phyloP scores from a whole-genome alignment of 1,140 invertebrate species.

The Mizuhopecten yessoensis region DNA sequence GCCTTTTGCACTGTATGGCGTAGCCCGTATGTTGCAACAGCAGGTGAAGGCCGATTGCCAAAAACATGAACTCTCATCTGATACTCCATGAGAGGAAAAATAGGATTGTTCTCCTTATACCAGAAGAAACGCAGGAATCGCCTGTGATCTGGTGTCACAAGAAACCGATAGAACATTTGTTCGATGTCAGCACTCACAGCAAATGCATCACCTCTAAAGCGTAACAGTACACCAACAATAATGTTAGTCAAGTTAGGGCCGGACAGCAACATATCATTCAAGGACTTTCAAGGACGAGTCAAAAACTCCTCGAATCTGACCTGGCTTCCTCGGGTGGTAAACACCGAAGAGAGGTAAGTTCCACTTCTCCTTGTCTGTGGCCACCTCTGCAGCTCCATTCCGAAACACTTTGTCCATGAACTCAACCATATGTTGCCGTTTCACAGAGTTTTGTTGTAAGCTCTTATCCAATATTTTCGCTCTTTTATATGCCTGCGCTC shows the following conservation, averaged over 20 bases:
- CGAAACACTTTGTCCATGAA: slow-evolving; percentile 22
- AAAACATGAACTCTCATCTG: slow-evolving; percentile 63
- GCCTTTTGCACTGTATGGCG: slow-evolving; percentile 42
- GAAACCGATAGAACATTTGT: too few relatives aligned
- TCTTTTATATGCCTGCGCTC: slow-evolving; percentile 43
- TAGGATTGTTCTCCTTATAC: slow-evolving; percentile 56
- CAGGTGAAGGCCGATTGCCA: too few relatives aligned
- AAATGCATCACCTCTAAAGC: slow-evolving; percentile 67
- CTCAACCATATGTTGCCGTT: not conserved
- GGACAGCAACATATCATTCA: slow-evolving; percentile 65
- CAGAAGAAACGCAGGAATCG: slow-evolving; percentile 62
- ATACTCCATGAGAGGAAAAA: slow-evolving; percentile 51
- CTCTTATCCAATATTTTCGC: slow-evolving; percentile 46
- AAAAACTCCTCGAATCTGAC: too few relatives aligned
- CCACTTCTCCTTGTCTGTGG: slow-evolving; percentile 52
- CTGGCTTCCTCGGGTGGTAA: too few relatives aligned
- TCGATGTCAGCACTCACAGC: too few relatives aligned
- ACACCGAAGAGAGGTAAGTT: slow-evolving; percentile 58
- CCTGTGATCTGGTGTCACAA: slow-evolving; percentile 50
- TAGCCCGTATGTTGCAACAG: slow-evolving; percentile 55
- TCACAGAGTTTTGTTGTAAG: not conserved
- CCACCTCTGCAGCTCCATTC: slow-evolving; percentile 31
- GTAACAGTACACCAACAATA: slow-evolving; percentile 62
- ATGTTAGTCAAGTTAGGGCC: slow-evolving; percentile 80
- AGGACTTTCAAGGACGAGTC: slow-evolving; percentile 61